Conservation (phyloP, 2,797 vertebrate genomes). For the Varecia variegata region DNA sequence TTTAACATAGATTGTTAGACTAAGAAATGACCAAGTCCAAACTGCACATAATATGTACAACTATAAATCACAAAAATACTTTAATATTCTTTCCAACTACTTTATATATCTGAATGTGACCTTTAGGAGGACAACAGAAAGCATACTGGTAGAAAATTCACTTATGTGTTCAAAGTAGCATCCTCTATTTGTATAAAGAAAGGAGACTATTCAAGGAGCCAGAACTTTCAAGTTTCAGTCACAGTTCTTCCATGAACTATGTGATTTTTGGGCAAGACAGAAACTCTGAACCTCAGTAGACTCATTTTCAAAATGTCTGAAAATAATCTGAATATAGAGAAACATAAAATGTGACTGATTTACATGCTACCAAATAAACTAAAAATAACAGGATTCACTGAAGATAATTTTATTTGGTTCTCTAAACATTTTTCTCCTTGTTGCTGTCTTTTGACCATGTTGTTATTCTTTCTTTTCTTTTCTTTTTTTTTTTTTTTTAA, state of each 20-base stretch:
- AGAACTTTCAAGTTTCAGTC: not conserved
- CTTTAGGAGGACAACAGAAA: not conserved
- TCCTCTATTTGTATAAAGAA: not conserved
- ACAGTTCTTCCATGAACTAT: not conserved
- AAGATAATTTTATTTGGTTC: not conserved
- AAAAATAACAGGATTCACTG: not conserved
- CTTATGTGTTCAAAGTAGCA: not conserved
- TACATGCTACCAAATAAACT: not conserved
- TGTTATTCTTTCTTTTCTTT: not conserved
- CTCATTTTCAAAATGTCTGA: constrained; percentile 7
- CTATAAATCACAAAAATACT: not conserved
- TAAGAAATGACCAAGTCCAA: constrained; percentile 17
- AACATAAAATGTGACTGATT: not conserved
- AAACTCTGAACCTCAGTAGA: not conserved
- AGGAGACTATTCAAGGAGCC: not conserved
- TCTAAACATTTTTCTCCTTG: not conserved
- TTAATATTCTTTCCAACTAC: not conserved
- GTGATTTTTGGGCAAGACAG: not conserved
- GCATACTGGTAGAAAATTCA: not conserved
- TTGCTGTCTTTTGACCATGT: not conserved
- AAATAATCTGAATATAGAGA: not conserved
- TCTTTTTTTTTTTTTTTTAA: too few relatives aligned
- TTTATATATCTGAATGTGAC: not conserved
- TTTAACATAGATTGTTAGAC: not conserved
- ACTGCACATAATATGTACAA: not conserved